These are phyloP conservation scores for Mustelus asterias DNA, from an alignment of 2,113 vertebrate genomes.

Conservation along the genomic window DNA sequence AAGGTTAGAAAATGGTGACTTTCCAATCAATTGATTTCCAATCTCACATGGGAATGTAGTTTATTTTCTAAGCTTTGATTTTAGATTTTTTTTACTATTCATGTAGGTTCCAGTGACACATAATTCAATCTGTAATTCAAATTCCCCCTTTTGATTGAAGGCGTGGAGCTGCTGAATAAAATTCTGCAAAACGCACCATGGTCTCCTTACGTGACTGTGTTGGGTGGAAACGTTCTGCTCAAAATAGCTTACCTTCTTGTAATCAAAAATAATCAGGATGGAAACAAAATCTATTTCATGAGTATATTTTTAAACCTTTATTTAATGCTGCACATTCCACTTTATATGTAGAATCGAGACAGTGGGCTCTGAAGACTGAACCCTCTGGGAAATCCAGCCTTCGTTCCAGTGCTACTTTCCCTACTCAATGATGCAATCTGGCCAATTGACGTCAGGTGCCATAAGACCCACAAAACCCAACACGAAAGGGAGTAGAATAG, in stretches of 20 bases:
- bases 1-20: not conserved
- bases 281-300: not conserved
- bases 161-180: not conserved
- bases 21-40: not conserved
- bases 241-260: not conserved
- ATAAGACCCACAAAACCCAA: not conserved
- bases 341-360: not conserved
- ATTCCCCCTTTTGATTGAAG: not conserved
- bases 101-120: no score
- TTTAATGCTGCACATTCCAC: not conserved
- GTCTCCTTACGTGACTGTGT: no score
- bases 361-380: not conserved
- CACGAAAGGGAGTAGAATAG: not conserved
- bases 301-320: not conserved
- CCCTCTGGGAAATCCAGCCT: not conserved
- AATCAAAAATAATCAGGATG: not conserved
- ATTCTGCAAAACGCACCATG: not conserved
- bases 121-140: not conserved
- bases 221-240: not conserved
- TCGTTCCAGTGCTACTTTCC: not conserved
- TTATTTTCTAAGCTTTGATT: not conserved
- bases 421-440: constrained; percentile 1
- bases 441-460: not conserved
- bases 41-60: not conserved
- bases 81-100: not conserved